phyloP scores from a whole-genome alignment of 2,797 vertebrate species.

The Gallinago stenura region DNA sequence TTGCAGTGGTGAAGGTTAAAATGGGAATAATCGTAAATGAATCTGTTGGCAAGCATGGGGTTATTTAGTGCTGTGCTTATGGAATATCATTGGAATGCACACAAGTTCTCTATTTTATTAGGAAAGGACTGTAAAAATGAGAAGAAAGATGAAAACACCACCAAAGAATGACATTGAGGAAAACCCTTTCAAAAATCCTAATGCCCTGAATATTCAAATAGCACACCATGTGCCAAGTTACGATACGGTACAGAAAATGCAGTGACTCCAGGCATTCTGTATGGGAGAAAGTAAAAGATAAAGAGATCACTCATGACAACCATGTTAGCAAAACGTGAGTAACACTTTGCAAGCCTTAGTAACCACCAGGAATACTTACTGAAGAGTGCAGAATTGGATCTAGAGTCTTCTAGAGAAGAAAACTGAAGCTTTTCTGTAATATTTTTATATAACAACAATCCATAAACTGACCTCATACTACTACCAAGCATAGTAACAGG shows the following conservation, averaged over 20 bases:
- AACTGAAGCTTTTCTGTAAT: background rate
- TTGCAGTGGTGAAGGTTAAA: background rate
- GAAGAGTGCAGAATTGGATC: background rate
- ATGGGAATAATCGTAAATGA: background rate
- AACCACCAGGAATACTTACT: background rate
- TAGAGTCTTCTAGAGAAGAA: background rate
- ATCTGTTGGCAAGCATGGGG: background rate
- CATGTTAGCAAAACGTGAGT: background rate
- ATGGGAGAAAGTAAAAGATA: background rate
- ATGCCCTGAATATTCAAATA: background rate
- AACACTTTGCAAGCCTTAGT: background rate
- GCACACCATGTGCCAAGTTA: background rate
- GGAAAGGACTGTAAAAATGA: background rate
- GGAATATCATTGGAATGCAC: background rate
- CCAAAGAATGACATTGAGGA: background rate
- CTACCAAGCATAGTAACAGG: background rate
- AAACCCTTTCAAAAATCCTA: background rate
- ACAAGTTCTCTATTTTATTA: background rate
- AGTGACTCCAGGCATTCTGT: background rate
- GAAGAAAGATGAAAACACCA: background rate
- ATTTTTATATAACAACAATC: background rate
- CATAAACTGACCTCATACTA: background rate
- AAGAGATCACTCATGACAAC: background rate
- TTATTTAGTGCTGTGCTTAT: background rate
- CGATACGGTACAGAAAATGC: background rate